Evolutionary conservation across 2,113 vertebrate genomes (phyloP), one percentile per base, ranked within the genome.

Genomic region (Baryphthengus martii): DNA sequence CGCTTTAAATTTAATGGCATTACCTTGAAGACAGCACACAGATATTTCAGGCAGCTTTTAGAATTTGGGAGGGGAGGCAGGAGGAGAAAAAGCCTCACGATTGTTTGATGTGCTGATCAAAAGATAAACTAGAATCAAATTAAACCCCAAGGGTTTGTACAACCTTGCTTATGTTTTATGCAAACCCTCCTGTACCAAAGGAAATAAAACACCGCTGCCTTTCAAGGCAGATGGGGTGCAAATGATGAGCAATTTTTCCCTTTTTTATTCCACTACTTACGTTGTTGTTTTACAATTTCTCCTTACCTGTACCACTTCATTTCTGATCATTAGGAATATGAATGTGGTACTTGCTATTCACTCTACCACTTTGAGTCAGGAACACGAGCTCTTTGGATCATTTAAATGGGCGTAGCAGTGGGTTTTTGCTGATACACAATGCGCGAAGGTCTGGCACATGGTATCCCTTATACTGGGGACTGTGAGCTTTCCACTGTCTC

Each of bases 61-160:
- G 90, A 93, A 67, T 75, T 1, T 28, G 89, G 55, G 74, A 90
- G 81, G 40, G 47, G 59, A 86, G 45, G 58, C 8, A 1, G 62
- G 79, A 80, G 74, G 47, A 88, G 94, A 90, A 92, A 78, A 90
- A 21, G 21, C 83, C 77, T 74, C 74, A 31, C 85, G 47, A 78
- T 93, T 93, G 87, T 97, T 97, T 97, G 94, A 96, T 96, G 76
- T 95, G 77, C 90, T 93, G 94, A 96, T 96, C 93, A 96, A 93
- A 96, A 96, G 96, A 96, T 95, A 95, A 93, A 93, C 76, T 79
- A 79, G 72, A 96, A 83, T 94, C 79, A 90, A 78, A 94, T 96
- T 85, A 97, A 96, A 93, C 94, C 89, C 82, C 89, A 79, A 82
- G 91, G 89, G 88, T 93, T 85, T 92, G 55, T 89, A 89, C 76